phyloP scores from a whole-genome alignment of 1,140 invertebrate species.

The Laupala kohalensis region DNA sequence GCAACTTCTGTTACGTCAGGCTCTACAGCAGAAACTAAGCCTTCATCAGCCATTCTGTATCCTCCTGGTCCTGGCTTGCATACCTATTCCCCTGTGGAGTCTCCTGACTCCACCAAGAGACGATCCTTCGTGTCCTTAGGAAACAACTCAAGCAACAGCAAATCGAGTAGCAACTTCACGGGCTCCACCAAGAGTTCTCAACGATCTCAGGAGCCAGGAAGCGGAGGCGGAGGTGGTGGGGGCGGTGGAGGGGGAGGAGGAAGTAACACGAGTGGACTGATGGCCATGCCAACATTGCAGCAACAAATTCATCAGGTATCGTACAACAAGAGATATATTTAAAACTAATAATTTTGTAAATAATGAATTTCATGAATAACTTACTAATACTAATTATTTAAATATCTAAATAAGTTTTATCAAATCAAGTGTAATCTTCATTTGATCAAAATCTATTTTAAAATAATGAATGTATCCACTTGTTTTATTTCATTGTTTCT shows the following conservation, averaged over 20 bases:
- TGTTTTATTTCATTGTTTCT: too few relatives aligned
- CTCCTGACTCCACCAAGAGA: constrained; percentile 50
- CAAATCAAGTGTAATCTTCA: too few relatives aligned
- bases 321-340: too few relatives aligned
- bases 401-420: too few relatives aligned
- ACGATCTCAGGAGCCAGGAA: constrained; percentile 28
- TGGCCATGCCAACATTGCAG: neutral
- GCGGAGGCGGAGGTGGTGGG: neutral
- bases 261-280: neutral
- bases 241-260: neutral
- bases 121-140: constrained; percentile 57
- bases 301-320: neutral
- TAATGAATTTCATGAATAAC: too few relatives aligned
- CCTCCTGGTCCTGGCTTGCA: constrained; percentile 18
- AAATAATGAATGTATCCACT: too few relatives aligned
- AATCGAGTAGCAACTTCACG: constrained; percentile 56
- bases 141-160: constrained; percentile 55
- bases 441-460: too few relatives aligned
- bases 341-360: too few relatives aligned
- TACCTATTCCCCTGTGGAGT: constrained; percentile 31
- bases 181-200: constrained; percentile 49
- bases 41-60: constrained; percentile 46
- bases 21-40: constrained; percentile 55
- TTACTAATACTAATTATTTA: too few relatives aligned
- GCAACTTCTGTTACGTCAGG: constrained; percentile 43